phyloP scores from a whole-genome alignment of 2,888 invertebrate species.

The Yponomeuta sedellus region DNA sequence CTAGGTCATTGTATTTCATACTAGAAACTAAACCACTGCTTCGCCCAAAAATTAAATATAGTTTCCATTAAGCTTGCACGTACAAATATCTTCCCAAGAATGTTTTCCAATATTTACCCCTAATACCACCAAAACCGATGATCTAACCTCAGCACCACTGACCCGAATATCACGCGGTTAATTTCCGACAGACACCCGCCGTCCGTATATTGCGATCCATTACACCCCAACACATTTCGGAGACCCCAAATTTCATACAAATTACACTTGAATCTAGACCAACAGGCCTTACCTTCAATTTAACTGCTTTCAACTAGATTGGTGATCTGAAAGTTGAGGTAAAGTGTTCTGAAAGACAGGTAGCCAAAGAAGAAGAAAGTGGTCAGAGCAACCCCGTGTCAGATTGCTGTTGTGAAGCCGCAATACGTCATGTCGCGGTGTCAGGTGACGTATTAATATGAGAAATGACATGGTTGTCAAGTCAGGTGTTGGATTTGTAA shows the following conservation, averaged over 20 bases:
- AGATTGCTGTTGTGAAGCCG: slow-evolving; percentile 1
- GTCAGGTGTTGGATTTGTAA: background rate
- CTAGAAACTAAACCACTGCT: no score
- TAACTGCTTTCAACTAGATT: background rate
- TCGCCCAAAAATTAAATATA: no score
- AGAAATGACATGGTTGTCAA: background rate
- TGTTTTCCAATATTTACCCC: background rate
- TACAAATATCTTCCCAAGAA: no score
- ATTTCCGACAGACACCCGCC: slow-evolving; percentile 11
- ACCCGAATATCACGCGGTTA: slow-evolving; percentile 18
- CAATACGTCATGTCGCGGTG: background rate
- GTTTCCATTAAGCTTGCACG: no score
- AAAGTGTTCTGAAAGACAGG: background rate
- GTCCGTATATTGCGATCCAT: background rate
- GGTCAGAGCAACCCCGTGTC: background rate
- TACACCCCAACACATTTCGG: background rate
- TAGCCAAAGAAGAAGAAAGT: background rate
- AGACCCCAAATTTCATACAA: background rate
- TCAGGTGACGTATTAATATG: background rate
- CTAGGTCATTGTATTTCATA: no score
- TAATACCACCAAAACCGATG: background rate
- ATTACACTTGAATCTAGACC: background rate
- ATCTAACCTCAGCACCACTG: slow-evolving; percentile 7
- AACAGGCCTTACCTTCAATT: background rate
- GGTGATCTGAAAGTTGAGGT: background rate